Base-by-base conservation (phyloP, 1,140 invertebrate species). In the Agrypnia vestita region DNA sequence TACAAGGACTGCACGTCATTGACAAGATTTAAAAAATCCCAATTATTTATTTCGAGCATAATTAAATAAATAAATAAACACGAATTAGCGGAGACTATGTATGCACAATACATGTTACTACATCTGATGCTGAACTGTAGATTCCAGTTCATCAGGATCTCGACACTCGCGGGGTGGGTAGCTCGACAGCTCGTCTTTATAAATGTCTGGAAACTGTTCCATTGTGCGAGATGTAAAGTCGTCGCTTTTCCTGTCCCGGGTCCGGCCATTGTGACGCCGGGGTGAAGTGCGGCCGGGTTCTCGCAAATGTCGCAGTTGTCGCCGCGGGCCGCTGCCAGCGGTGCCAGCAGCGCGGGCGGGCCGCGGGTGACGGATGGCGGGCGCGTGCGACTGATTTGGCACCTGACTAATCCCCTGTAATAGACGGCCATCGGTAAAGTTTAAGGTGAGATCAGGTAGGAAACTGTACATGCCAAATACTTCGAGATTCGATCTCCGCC, bases 391-490 rank as follows among this genome's bases (percentile, higher is more conserved):
- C 78, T 75, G 76, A 78, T 81, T 69, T 47, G 71, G 43, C 46
- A 51, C 67, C 56, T 74, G 80, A 80, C 69, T 78, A 76, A 77
- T 13, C 64, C 44, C 49, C 62, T 78, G 43, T 82, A 73, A 77
- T 81, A 71, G 81, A 82, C 71, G 81, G 78, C 78, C 81, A 64
- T 75, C 81, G 43, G 51, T 35, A 80, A 82, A 80, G 78, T 80
- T 80, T 82, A 80, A 82, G 81, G 81, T 82, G 81, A 82, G 78
- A 76, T 74, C 80, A 82, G 80, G 80, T 78, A 69, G 61, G 64
- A 78, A 51, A 55, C 47, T 46, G 15, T 8, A 44, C 76, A 19
- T 69, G 76, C 76, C 76, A 78, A 78, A 78, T 78, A 47, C 71
- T 55, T 44, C 15, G n/a, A 47, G 51, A 13, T 19, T 25, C 51